A percentile compares a stretch with the other conserved stretches of the same genome.
Evolutionary conservation across 2,113 vertebrate genomes (phyloP).

Genomic region (Gymnarchus niloticus): DNA sequence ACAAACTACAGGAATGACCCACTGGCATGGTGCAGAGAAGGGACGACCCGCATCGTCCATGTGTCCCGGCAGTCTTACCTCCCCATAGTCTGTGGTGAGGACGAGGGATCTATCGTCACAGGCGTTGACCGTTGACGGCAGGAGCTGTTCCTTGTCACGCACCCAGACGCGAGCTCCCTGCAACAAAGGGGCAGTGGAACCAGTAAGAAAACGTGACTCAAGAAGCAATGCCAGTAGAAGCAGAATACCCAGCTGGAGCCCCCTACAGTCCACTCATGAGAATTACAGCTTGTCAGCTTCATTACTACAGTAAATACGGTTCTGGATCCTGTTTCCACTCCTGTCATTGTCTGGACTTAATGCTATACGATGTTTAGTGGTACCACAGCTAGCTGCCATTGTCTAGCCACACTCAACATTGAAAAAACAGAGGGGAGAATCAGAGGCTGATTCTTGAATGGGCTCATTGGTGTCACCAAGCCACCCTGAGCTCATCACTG

Average conservation of each 20-base stretch:
- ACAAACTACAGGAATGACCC: background rate
- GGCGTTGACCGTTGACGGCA: conserved; percentile 69
- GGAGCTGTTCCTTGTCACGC: conserved; percentile 70
- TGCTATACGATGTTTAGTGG: background rate
- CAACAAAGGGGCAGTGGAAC: conserved; percentile 40
- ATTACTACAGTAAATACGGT: background rate
- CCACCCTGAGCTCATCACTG: background rate
- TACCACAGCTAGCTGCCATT: background rate
- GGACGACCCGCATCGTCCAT: too few species aligned
- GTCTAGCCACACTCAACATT: background rate
- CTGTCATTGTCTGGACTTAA: background rate
- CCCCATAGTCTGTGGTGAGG: conserved; percentile 73
- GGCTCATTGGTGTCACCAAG: background rate
- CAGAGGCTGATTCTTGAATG: background rate
- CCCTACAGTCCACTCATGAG: too few species aligned
- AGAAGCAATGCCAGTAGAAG: background rate
- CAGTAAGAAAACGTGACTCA: background rate
- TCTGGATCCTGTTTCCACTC: background rate
- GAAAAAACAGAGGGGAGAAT: background rate
- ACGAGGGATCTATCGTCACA: conserved; percentile 59
- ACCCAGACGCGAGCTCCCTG: conserved; percentile 80
- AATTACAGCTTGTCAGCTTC: too few species aligned
- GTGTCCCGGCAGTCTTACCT: conserved; percentile 66
- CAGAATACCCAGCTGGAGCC: background rate
- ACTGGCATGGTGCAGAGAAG: background rate